Evolutionary conservation across 1,140 invertebrate species (phyloP), one percentile per base, ranked within the genome.

Genomic region (Drosophila dunni): DNA sequence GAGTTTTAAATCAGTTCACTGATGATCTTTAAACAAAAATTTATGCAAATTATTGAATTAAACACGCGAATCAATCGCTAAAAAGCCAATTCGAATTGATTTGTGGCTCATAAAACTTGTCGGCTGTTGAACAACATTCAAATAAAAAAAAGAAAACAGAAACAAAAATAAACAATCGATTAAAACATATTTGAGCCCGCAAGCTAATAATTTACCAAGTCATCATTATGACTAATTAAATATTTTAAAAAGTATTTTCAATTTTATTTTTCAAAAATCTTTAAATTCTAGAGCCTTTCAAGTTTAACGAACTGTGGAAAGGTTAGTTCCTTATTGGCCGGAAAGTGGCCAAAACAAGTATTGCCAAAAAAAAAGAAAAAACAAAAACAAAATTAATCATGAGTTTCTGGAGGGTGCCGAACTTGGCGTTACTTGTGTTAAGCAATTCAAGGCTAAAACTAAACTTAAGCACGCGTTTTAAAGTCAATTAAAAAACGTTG

Each of bases 61-160:
- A 51, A 50, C 60, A 48, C 48, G 48, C 60, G 46, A 64, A 64
- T 64, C 20, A 33, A 64, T 33, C 36, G 20, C 36, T 40, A 53
- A 44, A 65, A 50, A 10, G 17, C 53, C n/a, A 71, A 15, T 44
- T 65, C 13, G 17, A 45, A 72, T 72, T 53, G 56, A 64, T 50
- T 60, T 48, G 45, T 17, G 20, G 53, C 15, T 13, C 17, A 58
- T 56, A 40, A 58, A 67, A 42, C 20, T 13, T 42, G 56, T 61
- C 29, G 56, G 36, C 56, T 42, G 44, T 46, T 38, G 20, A 67
- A 54, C 56, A 62, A 61, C 70, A 56, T 68, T 74, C 65, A 61
- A 54, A 46, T 34, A 7, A 50, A 50, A 17, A 42, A 4, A 38
- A 40, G 45, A 7, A 38, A 29, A 48, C 2, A 17, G 0, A 50